phyloP scores from a whole-genome alignment of 2,113 vertebrate genomes.

The Amblyopsis rosae region DNA sequence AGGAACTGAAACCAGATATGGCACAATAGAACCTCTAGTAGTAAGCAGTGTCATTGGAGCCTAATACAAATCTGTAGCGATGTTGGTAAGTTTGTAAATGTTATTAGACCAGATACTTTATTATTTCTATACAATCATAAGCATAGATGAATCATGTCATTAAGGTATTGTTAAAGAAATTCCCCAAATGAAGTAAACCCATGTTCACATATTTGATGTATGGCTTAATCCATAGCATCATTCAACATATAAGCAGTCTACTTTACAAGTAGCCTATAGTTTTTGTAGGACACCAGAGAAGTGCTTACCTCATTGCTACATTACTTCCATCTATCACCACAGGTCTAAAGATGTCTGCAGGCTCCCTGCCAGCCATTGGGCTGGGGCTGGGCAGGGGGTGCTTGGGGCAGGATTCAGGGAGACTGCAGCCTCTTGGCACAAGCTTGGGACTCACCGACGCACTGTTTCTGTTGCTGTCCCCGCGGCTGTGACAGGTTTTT shows the following conservation, averaged over 20 bases:
- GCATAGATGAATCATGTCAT: no score
- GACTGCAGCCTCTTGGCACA: constrained; percentile 75
- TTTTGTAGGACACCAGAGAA: background rate
- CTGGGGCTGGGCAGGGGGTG: constrained; percentile 2
- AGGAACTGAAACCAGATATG: constrained; percentile 24
- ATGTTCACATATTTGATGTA: no score
- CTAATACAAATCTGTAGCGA: no score
- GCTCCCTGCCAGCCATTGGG: constrained; percentile 26
- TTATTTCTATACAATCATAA: no score
- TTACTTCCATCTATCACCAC: constrained; percentile 93
- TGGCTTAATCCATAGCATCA: background rate
- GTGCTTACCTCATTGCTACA: constrained; percentile 90
- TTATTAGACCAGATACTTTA: no score
- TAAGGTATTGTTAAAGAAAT: background rate
- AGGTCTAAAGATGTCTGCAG: constrained; percentile 66
- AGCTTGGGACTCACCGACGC: constrained; percentile 60
- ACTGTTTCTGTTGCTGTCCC: constrained; percentile 39
- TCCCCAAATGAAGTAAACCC: background rate
- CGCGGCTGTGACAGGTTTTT: constrained; percentile 78
- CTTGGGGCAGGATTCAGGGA: background rate
- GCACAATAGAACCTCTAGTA: background rate
- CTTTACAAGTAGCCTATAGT: no score
- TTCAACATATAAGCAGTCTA: background rate
- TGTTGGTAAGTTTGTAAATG: no score
- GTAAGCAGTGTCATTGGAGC: background rate